Percentiles rank a stretch among this genome's conserved stretches.
phyloP scores from a whole-genome alignment of 2,888 invertebrate genomes.

The Thymelicus lineola region DNA sequence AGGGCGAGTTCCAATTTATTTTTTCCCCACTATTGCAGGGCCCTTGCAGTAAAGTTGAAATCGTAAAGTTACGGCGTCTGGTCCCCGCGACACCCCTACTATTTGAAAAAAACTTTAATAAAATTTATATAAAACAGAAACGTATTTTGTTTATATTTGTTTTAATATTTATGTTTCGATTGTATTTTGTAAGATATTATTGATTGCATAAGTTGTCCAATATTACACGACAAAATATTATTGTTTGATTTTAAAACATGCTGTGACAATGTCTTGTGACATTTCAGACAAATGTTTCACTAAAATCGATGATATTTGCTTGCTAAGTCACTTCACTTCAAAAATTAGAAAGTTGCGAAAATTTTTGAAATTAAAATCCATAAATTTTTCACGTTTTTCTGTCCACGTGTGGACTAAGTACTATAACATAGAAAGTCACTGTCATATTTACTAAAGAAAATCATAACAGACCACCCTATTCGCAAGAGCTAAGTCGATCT shows the following conservation, averaged over 20 bases:
- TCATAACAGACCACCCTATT: not conserved
- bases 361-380: no score
- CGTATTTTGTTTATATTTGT: no score
- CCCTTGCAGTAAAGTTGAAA: constrained; percentile 75
- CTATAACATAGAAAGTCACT: not conserved
- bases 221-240: no score
- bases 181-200: not conserved
- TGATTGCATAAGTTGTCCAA: no score
- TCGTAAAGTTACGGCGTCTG: constrained; percentile 80
- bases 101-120: constrained; percentile 48
- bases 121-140: not conserved
- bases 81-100: constrained; percentile 64
- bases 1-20: constrained; percentile 83
- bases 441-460: not conserved
- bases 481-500: not conserved
- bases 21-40: constrained; percentile 79
- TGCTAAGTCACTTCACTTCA: no score
- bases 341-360: no score
- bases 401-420: no score
- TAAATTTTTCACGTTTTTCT: no score
- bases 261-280: no score
- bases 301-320: no score
- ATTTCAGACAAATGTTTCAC: no score
- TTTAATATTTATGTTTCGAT: not conserved
- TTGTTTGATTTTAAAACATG: no score